Evolutionary conservation across 2,888 invertebrate genomes (phyloP).

Genomic region (Geotrupes spiniger): DNA sequence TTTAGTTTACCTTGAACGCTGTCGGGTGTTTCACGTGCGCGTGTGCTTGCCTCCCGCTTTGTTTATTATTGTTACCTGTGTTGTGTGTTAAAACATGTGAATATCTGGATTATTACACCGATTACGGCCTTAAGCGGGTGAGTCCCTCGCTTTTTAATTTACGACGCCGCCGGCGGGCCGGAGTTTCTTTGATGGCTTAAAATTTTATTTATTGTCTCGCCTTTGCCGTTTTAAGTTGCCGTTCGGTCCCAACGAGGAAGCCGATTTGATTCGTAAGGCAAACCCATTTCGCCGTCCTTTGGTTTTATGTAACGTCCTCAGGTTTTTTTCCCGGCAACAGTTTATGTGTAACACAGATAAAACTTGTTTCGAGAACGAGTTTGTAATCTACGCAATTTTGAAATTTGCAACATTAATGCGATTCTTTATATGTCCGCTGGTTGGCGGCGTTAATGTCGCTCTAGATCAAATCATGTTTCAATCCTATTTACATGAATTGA

Average conservation of each 20-base stretch:
- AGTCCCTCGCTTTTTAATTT: neutral
- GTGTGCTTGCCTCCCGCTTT: conserved; percentile 18
- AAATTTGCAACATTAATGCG: too few relatives aligned
- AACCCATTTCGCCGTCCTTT: neutral
- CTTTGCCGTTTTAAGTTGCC: too few relatives aligned
- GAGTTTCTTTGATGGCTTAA: neutral
- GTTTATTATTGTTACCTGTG: conserved; percentile 18
- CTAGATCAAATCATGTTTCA: too few relatives aligned
- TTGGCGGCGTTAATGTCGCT: too few relatives aligned
- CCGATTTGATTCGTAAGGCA: too few relatives aligned
- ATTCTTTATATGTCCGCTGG: too few relatives aligned
- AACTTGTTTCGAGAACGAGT: conserved; percentile 6
- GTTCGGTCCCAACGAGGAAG: neutral
- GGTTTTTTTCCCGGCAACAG: neutral
- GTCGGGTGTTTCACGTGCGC: conserved; percentile 23
- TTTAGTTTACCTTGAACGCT: conserved; percentile 40
- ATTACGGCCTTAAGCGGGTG: neutral
- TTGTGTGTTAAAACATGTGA: conserved; percentile 5
- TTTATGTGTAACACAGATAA: neutral
- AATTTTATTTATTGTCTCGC: too few relatives aligned
- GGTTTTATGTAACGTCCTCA: conserved; percentile 1
- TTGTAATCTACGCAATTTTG: neutral
- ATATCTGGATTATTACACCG: neutral
- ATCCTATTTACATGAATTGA: too few relatives aligned
- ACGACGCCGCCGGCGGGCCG: neutral